Base-by-base conservation (phyloP, 2,888 invertebrate genomes). In the Cataglyphis livida region DNA sequence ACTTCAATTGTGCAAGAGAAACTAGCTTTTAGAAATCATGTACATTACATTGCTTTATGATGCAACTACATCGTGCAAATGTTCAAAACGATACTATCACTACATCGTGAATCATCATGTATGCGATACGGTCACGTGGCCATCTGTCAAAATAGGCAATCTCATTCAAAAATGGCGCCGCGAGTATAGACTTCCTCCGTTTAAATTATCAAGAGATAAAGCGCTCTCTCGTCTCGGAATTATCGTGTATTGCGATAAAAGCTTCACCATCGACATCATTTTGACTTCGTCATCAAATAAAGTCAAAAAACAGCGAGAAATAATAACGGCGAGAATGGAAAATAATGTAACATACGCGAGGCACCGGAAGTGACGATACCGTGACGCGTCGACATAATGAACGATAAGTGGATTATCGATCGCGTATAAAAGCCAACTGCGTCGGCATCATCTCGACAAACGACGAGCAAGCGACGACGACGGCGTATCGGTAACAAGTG, bases 111-210 rank as follows among this genome's bases (percentile, higher is more conserved):
- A 66, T 90, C 90, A 90, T 90, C 83, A 44, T 68, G 32, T 74
- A 48, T 32, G 51, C 54, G n/a, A 25, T 35, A 12, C 9, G 15
- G 41, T 81, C 85, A 90, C 85, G 78, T 90, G 90, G 76, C 32
- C 9, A 54, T 15, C 70, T 70, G 76, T 88, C 88, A 84, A 92
- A 90, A 89, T 81, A 64, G 32, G 88, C 92, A 76, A 70, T 90
- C 70, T 92, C 92, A 92, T 91, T 85, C 86, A 86, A 87, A 88
- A 75, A 91, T 91, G 92, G 91, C 90, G 88, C 61, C 82, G 79
- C 25, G 48, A 25, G 1, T 3, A 3, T 4, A 6, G 6, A 68
- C 41, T 79, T 79, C 78, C 78, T 59, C n/a, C 15, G 32, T 71
- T 71, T 18, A 9, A 79, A 48, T 35, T 28, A 2, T 3, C 0